Evolutionary conservation across 1,140 invertebrate species (phyloP), one percentile per base, ranked within the genome.

Genomic region (Drosophila kikkawai): DNA sequence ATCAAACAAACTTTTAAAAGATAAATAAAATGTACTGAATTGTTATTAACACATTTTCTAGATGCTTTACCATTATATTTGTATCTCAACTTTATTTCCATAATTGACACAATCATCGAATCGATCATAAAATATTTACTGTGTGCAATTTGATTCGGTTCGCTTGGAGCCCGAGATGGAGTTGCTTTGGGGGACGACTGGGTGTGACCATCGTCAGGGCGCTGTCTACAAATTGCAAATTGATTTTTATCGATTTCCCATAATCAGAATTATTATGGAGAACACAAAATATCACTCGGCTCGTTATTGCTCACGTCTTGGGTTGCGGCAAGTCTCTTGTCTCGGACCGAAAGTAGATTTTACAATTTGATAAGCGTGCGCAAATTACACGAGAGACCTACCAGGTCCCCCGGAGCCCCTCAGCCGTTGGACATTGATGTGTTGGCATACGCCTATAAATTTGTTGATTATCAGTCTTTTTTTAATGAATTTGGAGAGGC

Each of bases 391-490:
- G 73, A 90, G 48, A 87, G 79, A 66, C 83, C 82, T 82, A 59
- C 83, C 13, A 7, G n/a, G 15, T 13, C n/a, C 42, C 48, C 22
- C 39, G 13, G 13, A 22, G 0, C 39, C 61, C 36, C 37, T 34
- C 9, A 17, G 50, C 42, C 75, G 55, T 57, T 64, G 76, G 76
- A 80, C 80, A 69, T 69, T 84, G 81, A 85, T 85, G 82, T 85
- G 82, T 86, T 85, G 82, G 82, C 78, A 85, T 85, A 85, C 82
- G 82, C 82, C 82, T 82, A 86, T 86, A 85, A 85, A 86, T 85
- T 85, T 81, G 75, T 68, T 85, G 78, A 86, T 85, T 86, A 86
- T 86, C 82, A 86, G 75, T 37, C 58, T 65, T 79, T 81, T 73
- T 85, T 84, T 84, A 85, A 86, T 85, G 82, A 81, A 86, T 86